Conservation (phyloP, 1,140 invertebrate genomes). For the Scaptodrosophila lebanonensis region DNA sequence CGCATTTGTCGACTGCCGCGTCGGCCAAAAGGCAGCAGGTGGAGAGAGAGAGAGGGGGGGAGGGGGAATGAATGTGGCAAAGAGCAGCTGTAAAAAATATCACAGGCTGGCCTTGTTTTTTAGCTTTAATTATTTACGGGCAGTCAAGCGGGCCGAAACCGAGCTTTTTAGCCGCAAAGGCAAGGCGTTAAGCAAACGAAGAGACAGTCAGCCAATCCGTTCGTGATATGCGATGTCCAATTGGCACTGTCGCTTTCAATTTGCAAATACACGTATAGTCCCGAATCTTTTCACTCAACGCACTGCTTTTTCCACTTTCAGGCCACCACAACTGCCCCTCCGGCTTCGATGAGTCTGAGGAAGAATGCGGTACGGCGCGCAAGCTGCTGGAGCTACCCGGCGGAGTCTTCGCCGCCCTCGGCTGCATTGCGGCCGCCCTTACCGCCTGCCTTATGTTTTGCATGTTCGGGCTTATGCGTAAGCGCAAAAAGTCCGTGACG, state of each 20-base stretch:
- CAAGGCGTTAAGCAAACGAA: conserved; percentile 67
- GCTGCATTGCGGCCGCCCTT: conserved; percentile 79
- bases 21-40: conserved; percentile 8
- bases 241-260: conserved; percentile 21
- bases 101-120: conserved; percentile 46
- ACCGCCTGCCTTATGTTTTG: conserved; percentile 79
- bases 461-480: conserved; percentile 78
- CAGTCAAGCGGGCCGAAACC: conserved; percentile 61
- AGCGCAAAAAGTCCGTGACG: conserved; percentile 79
- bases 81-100: conserved; percentile 7
- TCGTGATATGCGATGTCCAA: conserved; percentile 46
- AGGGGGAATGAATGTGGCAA: background rate
- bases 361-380: conserved; percentile 82
- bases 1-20: too few species aligned
- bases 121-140: conserved; percentile 74
- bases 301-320: conserved; percentile 27
- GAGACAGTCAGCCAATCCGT: conserved; percentile 28
- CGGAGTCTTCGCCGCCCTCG: conserved; percentile 79
- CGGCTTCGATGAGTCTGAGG: conserved; percentile 87
- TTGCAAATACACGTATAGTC: conserved; percentile 40
- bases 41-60: conserved; percentile 1
- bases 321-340: conserved; percentile 86
- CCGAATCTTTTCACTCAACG: conserved; percentile 58
- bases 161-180: conserved; percentile 69
- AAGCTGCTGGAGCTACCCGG: conserved; percentile 78